Percentiles rank a stretch among this genome's conserved stretches.
phyloP scores from a whole-genome alignment of 2,797 vertebrate species.

The Cephalopachus bancanus region DNA sequence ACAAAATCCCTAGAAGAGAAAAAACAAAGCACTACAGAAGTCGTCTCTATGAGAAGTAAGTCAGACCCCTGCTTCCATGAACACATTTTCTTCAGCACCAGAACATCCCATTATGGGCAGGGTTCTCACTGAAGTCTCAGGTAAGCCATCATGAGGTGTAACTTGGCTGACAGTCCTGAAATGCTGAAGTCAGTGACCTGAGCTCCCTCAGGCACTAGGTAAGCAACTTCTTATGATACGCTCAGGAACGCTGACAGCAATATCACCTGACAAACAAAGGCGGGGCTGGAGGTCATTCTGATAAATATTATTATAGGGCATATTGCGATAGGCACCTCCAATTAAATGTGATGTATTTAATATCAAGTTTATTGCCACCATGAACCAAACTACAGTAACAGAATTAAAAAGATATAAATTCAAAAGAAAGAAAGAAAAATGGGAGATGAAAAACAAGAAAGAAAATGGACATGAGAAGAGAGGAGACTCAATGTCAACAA shows the following conservation, averaged over 20 bases:
- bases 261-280: constrained; percentile 16
- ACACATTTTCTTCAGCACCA: constrained; percentile 5
- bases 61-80: not conserved
- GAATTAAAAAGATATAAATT: not conserved
- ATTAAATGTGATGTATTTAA: not conserved
- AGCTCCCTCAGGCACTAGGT: not conserved
- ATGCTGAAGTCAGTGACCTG: constrained; percentile 22
- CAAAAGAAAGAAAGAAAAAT: not conserved
- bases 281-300: constrained; percentile 17
- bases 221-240: not conserved
- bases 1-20: not conserved
- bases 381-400: not conserved
- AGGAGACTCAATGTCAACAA: not conserved
- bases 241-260: not conserved
- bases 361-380: not conserved
- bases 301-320: constrained; percentile 63
- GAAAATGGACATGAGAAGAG: not conserved
- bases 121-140: not conserved
- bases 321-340: constrained; percentile 10
- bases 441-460: not conserved
- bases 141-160: not conserved
- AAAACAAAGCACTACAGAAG: not conserved
- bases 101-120: not conserved
- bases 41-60: not conserved
- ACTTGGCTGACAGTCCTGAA: not conserved